Percentiles rank a stretch among this genome's conserved stretches.
phyloP scores from a whole-genome alignment of 1,140 invertebrate species.

The Ceratitis capitata region DNA sequence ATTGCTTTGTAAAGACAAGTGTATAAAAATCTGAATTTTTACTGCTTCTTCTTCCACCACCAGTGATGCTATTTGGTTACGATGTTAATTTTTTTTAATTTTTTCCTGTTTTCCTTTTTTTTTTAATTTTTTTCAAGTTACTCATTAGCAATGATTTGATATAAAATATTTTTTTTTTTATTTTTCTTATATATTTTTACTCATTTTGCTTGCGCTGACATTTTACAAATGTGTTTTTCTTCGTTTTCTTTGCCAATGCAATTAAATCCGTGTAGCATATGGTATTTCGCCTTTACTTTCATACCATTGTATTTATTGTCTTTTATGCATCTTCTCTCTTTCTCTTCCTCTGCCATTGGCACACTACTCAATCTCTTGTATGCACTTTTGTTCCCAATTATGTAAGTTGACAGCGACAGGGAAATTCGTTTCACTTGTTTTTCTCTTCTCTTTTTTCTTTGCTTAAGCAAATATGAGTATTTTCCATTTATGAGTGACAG shows the following conservation, averaged over 20 bases:
- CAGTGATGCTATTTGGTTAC: no score
- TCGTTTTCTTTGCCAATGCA: neutral
- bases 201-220: neutral
- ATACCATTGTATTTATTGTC: neutral
- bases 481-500: neutral
- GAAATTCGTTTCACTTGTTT: neutral
- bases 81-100: neutral
- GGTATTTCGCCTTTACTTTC: neutral
- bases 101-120: neutral
- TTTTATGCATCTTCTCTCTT: neutral
- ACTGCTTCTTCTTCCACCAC: neutral
- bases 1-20: neutral
- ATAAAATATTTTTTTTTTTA: neutral
- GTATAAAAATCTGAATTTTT: neutral
- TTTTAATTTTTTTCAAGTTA: neutral
- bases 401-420: conserved; percentile 9
- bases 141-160: neutral
- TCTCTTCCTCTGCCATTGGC: neutral
- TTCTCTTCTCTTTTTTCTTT: neutral
- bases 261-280: neutral
- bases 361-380: neutral
- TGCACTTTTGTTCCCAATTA: conserved; percentile 15
- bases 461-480: neutral
- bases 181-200: neutral
- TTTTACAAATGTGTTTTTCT: neutral